Conservation (phyloP, 2,888 invertebrate genomes). For the Thymelicus sylvestris region DNA sequence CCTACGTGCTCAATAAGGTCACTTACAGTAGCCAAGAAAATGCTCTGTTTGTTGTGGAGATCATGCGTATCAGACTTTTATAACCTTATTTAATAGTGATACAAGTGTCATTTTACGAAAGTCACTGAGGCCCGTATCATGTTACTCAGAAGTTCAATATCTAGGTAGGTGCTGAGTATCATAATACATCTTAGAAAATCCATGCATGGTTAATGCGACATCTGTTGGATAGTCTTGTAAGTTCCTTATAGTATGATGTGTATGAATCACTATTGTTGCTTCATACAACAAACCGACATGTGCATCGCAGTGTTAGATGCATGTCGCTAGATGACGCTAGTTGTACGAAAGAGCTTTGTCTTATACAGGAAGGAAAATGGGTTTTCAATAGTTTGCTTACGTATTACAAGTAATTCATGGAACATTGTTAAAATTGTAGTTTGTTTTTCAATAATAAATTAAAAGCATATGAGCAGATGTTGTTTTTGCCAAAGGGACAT, state of each 20-base stretch:
- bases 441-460: too few relatives aligned
- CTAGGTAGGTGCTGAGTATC: conserved; percentile 9
- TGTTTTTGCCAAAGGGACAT: too few relatives aligned
- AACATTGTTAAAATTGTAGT: neutral
- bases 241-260: neutral
- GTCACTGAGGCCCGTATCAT: conserved; percentile 15
- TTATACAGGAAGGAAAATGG: neutral
- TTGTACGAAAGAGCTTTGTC: neutral
- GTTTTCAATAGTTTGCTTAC: neutral
- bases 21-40: conserved; percentile 15
- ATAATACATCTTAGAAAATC: conserved; percentile 1
- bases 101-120: conserved; percentile 27
- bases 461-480: too few relatives aligned
- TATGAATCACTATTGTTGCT: conserved; percentile 4
- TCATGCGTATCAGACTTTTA: conserved; percentile 19
- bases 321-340: conserved; percentile 26
- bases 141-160: conserved; percentile 19
- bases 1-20: conserved; percentile 20
- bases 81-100: conserved; percentile 25
- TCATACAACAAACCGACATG: neutral
- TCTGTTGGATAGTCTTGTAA: conserved; percentile 4
- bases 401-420: neutral
- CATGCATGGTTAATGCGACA: conserved; percentile 3
- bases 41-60: conserved; percentile 23
- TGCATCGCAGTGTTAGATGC: neutral